phyloP scores from a whole-genome alignment of 1,140 invertebrate genomes.

The Phthorimaea operculella region DNA sequence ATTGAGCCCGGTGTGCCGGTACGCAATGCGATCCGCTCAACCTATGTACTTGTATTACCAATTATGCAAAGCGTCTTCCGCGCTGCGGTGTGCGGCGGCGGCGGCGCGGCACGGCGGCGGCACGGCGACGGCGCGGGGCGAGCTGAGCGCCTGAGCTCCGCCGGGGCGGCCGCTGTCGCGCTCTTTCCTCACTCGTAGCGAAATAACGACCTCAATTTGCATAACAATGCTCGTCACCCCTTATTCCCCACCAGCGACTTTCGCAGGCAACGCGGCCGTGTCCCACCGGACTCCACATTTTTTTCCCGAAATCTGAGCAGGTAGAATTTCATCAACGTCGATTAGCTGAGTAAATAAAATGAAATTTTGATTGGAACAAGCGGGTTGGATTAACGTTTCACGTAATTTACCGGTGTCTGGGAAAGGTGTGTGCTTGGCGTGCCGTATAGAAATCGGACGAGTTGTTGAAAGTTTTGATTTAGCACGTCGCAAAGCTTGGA shows the following conservation, averaged over 20 bases:
- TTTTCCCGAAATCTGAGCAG: constrained; percentile 52
- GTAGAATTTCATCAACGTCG: constrained; percentile 3
- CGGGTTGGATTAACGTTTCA: no score
- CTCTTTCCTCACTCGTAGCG: constrained; percentile 65
- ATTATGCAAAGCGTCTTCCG: constrained; percentile 64
- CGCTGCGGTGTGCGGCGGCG: constrained; percentile 43
- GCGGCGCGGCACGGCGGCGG: constrained; percentile 18
- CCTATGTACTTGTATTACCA: constrained; percentile 54
- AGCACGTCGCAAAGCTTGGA: constrained; percentile 12
- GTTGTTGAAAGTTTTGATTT: constrained; percentile 22
- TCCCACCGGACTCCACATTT: constrained; percentile 56
- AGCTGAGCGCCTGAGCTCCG: not conserved
- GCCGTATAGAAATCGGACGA: not conserved
- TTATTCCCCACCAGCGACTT: constrained; percentile 61
- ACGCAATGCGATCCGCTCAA: constrained; percentile 10
- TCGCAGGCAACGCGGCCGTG: constrained; percentile 48
- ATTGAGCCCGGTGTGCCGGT: constrained; percentile 4
- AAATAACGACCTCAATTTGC: constrained; percentile 68
- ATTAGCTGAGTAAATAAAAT: not conserved
- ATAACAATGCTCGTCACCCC: constrained; percentile 67
- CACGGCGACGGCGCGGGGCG: constrained; percentile 15
- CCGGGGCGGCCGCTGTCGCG: constrained; percentile 46
- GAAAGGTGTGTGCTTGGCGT: not conserved
- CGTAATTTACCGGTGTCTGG: not conserved
- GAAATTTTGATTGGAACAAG: not conserved